These are phyloP conservation scores for Cynopterus sphinx DNA, from an alignment of 2,797 vertebrate genomes.

Conservation along the genomic window DNA sequence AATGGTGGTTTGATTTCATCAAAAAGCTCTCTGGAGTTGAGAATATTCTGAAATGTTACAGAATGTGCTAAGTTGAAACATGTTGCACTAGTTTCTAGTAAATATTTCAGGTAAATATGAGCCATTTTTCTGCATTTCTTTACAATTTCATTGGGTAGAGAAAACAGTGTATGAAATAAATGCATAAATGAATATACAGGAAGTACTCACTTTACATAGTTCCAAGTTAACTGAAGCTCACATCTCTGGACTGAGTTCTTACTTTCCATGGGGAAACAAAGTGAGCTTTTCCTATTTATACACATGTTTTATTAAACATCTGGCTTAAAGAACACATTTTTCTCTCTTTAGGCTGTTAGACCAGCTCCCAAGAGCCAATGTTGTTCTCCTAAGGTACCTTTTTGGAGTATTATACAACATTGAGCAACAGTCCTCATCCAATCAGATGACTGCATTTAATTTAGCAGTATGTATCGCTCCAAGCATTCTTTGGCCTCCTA, in stretches of 20 bases:
- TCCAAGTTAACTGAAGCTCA: neutral
- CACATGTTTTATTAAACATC: conserved; percentile 29
- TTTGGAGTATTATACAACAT: conserved; percentile 92
- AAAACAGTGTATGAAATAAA: neutral
- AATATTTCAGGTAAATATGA: neutral
- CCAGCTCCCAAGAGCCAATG: conserved; percentile 91
- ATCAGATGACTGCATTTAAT: conserved; percentile 98
- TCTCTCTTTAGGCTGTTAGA: conserved; percentile 89
- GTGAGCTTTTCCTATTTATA: neutral
- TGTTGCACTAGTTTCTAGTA: neutral
- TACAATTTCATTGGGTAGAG: neutral
- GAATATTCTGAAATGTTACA: conserved; percentile 40
- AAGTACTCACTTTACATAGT: neutral
- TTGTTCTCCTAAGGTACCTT: conserved; percentile 91
- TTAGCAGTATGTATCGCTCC: conserved; percentile 96
- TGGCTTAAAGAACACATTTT: conserved; percentile 60
- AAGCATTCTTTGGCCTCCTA: conserved; percentile 93
- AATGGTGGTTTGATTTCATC: conserved; percentile 21
- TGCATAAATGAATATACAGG: neutral
- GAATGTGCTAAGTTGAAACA: conserved; percentile 38
- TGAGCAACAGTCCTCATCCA: conserved; percentile 90
- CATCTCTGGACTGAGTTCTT: neutral
- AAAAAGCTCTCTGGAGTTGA: neutral
- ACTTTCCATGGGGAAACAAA: neutral
- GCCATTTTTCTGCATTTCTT: conserved; percentile 31